Evolutionary conservation across 2,797 vertebrate genomes (phyloP), one percentile per base, ranked within the genome.

Genomic region (Valencia hispanica): DNA sequence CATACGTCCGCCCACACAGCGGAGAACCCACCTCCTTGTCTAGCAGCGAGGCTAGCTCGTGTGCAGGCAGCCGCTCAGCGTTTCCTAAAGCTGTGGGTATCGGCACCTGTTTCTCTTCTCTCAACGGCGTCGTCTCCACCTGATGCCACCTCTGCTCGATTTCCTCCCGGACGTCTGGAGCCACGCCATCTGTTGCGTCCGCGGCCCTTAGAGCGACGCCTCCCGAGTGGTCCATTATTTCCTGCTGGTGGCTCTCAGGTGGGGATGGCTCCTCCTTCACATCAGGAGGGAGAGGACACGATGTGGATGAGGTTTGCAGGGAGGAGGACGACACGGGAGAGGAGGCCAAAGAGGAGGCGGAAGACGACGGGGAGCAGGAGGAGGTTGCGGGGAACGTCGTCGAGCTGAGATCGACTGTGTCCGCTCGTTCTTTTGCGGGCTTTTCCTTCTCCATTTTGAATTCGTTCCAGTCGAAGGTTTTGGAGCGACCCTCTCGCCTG

Each of bases 101-200:
- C 85, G 98, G 97, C 80, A 99, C 96, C 91, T 99, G 98, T 85
- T 97, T 99, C 91, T 98, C 97, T 81, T 99, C 98, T 68, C 98
- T 95, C 48, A 99, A 90, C 0, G 97, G 97, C 0, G 97, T 99
- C 9, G 96, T 98, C 94, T 99, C 98, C 85, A 99, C 98, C 84
- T 98, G 97, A 88, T 99, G 97, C 98, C 98, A 99, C 61, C 96
- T 96, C 80, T 99, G 97, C 87, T 99, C 98, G 0, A 99, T 99
- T 91, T 99, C 97, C 77, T 97, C 96, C 0, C 95, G 96, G 53
- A 98, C 97, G 0, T 95, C 96, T 76, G 96, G 94, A 0, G 92
- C 82, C 87, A 91, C 94, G 94, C 91, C 92, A 88, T 83, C 90
- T 91, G 91, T 0, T 93, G 94, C 0, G 88, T 95, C 89, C 89